phyloP scores from a whole-genome alignment of 2,797 vertebrate species.

The Syndactyla subalaris region DNA sequence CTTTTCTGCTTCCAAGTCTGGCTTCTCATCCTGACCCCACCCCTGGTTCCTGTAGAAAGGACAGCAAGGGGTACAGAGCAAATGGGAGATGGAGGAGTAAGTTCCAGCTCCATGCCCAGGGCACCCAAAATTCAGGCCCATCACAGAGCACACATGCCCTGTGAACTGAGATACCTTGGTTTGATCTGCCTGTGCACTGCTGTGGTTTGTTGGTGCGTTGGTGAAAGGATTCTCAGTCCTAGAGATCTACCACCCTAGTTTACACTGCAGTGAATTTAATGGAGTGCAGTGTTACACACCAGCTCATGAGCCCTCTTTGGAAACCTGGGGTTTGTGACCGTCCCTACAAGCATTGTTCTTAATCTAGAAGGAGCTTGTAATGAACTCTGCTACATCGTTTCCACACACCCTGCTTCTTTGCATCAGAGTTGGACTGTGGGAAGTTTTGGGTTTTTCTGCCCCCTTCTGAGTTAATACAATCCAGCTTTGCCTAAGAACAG shows the following conservation, averaged over 20 bases:
- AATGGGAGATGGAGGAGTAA: too few species aligned
- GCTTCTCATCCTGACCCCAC: not conserved
- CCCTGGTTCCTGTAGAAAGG: not conserved
- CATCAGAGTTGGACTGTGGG: not conserved
- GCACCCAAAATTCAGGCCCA: not conserved
- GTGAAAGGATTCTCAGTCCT: not conserved
- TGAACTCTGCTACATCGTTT: not conserved
- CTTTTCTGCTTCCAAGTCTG: not conserved
- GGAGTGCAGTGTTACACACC: not conserved
- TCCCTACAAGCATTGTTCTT: not conserved
- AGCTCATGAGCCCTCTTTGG: not conserved
- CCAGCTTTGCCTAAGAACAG: not conserved
- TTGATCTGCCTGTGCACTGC: not conserved
- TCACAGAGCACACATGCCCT: not conserved
- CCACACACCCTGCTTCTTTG: not conserved
- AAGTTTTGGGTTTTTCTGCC: not conserved
- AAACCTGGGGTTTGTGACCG: not conserved
- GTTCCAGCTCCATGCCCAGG: fast-evolving
- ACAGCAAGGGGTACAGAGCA: not conserved
- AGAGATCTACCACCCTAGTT: not conserved
- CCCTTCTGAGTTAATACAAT: not conserved
- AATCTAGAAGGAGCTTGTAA: not conserved
- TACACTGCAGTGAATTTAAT: not conserved
- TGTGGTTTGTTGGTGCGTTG: not conserved
- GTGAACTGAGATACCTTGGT: not conserved